Percentiles rank a stretch among this genome's conserved stretches.
Evolutionary conservation across 2,888 invertebrate species (phyloP).

Genomic region (Monochamus alternatus): DNA sequence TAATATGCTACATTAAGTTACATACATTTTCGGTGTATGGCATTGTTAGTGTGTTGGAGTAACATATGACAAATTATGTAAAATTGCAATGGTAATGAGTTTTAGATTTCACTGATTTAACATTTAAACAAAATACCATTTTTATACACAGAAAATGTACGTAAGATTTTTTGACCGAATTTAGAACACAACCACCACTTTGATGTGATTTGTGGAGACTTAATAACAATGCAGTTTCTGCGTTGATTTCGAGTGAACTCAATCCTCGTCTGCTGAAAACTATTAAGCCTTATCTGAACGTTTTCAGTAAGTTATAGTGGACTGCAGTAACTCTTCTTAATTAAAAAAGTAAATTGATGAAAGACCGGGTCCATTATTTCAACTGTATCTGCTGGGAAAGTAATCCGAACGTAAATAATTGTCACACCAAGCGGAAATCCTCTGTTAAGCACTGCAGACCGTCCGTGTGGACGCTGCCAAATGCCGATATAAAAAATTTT

Average conservation of each 20-base stretch:
- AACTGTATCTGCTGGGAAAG: neutral
- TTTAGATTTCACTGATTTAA: no score
- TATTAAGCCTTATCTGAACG: conserved; percentile 1
- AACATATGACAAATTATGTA: no score
- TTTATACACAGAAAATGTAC: no score
- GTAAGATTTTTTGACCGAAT: no score
- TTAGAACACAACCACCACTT: no score
- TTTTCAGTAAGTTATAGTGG: neutral
- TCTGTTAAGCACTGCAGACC: neutral
- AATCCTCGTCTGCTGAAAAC: neutral
- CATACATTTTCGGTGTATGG: no score
- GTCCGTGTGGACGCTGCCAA: conserved; percentile 1
- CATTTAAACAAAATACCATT: no score
- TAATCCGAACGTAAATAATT: conserved; percentile 3
- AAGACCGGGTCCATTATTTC: conserved; percentile 6
- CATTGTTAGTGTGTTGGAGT: no score
- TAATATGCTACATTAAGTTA: no score
- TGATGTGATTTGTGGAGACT: no score
- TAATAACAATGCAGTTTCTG: neutral
- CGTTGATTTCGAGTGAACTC: neutral
- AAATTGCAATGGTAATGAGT: no score
- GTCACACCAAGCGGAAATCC: conserved; percentile 4
- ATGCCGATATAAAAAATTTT: neutral
- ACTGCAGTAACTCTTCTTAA: conserved; percentile 10
- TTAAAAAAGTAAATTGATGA: conserved; percentile 1